Conservation (phyloP, 2,888 invertebrate genomes). For the Brachycybe producta region DNA sequence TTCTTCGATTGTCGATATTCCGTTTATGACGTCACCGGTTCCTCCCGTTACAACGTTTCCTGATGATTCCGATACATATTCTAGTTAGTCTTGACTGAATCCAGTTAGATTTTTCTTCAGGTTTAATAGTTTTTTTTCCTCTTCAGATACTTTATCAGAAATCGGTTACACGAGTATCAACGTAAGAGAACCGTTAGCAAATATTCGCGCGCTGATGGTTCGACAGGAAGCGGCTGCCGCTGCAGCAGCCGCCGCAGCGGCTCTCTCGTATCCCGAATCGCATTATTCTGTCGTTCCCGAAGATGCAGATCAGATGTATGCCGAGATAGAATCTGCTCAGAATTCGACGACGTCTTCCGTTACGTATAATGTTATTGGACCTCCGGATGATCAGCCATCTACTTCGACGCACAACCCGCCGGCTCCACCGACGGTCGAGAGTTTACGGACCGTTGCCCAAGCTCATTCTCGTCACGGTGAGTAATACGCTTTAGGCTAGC, state of each 20-base stretch:
- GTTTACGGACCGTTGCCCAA: conserved; percentile 24
- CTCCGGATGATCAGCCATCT: not conserved
- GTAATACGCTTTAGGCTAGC: not conserved
- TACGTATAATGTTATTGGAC: conserved; percentile 21
- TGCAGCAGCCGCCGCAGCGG: not conserved
- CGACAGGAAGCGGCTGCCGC: not conserved
- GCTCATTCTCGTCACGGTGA: conserved; percentile 24
- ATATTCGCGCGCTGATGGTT: not conserved
- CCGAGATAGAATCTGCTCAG: conserved; percentile 23
- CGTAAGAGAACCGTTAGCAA: conserved; percentile 6
- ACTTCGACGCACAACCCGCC: conserved; percentile 14
- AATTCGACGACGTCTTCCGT: conserved; percentile 21
- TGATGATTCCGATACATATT: not conserved
- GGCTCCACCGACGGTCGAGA: conserved; percentile 24
- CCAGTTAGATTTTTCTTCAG: too few species aligned
- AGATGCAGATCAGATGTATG: conserved; percentile 24
- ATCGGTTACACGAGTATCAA: conserved; percentile 10
- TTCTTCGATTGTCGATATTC: not conserved
- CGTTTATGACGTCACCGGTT: conserved; percentile 8
- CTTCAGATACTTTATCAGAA: too few species aligned
- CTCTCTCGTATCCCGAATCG: conserved; percentile 18
- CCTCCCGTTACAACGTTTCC: too few species aligned
- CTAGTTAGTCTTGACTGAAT: not conserved
- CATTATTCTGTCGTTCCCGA: conserved; percentile 22
- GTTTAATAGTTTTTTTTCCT: too few species aligned